Evolutionary conservation across 2,888 invertebrate genomes (phyloP).

Genomic region (Nipponacmea schrenckii): DNA sequence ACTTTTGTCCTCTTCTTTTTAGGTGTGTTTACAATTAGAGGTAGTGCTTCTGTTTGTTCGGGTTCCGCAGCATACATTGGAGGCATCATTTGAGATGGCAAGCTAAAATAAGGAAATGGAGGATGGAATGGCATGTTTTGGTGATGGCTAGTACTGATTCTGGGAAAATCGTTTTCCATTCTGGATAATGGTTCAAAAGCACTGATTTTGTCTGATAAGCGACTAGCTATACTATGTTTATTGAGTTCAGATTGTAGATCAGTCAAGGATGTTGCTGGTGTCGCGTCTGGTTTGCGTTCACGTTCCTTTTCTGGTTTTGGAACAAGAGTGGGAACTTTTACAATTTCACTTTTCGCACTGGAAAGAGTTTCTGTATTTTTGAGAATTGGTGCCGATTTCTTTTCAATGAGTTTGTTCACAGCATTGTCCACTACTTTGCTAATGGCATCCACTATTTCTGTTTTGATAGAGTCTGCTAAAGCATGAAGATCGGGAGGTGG

Average conservation of each 20-base stretch:
- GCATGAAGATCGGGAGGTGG: constrained; percentile 79
- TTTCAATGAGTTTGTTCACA: constrained; percentile 75
- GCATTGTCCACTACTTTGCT: constrained; percentile 88
- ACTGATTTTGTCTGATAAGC: constrained; percentile 44
- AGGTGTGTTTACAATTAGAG: constrained; percentile 93
- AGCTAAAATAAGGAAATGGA: constrained; percentile 77
- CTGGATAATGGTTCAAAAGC: constrained; percentile 52
- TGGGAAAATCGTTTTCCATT: constrained; percentile 42
- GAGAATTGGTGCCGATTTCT: constrained; percentile 19
- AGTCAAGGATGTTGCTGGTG: not conserved
- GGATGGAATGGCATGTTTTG: constrained; percentile 61
- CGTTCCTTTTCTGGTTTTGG: not conserved
- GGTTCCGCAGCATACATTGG: constrained; percentile 56
- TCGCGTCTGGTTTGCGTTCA: not conserved
- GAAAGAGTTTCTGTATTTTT: constrained; percentile 11
- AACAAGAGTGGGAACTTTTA: constrained; percentile 16
- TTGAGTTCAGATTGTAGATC: not conserved
- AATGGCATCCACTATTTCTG: constrained; percentile 86
- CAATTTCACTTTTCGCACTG: constrained; percentile 3
- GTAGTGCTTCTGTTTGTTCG: constrained; percentile 80
- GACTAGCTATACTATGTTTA: constrained; percentile 13
- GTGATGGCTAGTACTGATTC: constrained; percentile 57
- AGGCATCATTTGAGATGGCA: constrained; percentile 47
- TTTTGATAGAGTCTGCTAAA: constrained; percentile 87
- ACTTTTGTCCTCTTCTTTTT: constrained; percentile 97